These are phyloP conservation scores for Aptenodytes patagonicus DNA, from an alignment of 2,113 vertebrate genomes.

Conservation along the genomic window DNA sequence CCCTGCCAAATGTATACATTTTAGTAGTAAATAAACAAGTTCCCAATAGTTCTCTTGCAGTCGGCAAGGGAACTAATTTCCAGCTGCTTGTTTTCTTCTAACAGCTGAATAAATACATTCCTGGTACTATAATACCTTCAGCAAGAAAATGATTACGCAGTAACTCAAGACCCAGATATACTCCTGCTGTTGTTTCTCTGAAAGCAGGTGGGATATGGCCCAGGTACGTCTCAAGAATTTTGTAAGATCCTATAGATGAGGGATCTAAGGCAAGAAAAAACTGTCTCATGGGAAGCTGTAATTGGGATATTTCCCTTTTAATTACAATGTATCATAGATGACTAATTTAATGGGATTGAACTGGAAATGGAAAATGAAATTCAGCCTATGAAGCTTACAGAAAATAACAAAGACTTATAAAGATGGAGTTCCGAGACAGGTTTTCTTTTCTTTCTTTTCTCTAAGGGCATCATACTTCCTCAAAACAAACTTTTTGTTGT, in stretches of 20 bases:
- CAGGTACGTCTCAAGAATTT: neutral
- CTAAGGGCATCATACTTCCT: neutral
- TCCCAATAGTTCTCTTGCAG: slow-evolving; percentile 22
- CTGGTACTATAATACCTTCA: slow-evolving; percentile 14
- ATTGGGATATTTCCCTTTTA: neutral
- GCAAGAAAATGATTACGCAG: slow-evolving; percentile 16
- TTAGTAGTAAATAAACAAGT: slow-evolving; percentile 63
- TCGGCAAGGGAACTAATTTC: slow-evolving; percentile 40
- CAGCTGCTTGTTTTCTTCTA: slow-evolving; percentile 55
- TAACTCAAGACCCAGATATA: neutral
- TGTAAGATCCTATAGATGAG: neutral
- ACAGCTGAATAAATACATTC: slow-evolving; percentile 66
- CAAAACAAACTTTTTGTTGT: neutral
- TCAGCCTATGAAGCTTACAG: neutral
- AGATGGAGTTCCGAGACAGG: neutral
- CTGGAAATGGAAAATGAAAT: neutral
- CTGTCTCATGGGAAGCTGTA: neutral
- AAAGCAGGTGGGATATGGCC: slow-evolving; percentile 34
- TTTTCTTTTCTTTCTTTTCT: neutral
- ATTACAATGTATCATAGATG: neutral
- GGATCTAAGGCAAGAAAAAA: neutral
- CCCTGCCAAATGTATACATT: slow-evolving; percentile 35
- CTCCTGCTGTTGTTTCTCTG: slow-evolving; percentile 7
- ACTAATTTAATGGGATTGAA: neutral
- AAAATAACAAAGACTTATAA: neutral